A percentile compares a stretch with the other conserved stretches of the same genome.
phyloP scores from a whole-genome alignment of 2,797 vertebrate genomes.

The Fratercula arctica region DNA sequence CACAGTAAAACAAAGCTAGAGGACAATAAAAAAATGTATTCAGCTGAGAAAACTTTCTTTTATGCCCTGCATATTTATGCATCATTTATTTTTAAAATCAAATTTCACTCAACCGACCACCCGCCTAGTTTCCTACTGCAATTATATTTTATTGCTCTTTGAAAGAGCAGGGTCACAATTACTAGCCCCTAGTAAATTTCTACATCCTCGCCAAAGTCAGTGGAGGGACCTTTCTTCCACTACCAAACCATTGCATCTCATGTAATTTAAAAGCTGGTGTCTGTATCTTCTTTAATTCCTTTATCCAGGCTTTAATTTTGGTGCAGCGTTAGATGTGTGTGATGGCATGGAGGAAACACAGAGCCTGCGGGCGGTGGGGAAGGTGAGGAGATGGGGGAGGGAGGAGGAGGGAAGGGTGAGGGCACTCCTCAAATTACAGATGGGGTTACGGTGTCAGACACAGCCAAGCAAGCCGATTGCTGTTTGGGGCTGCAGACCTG shows the following conservation, averaged over 20 bases:
- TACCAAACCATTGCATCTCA: neutral
- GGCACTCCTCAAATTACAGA: neutral
- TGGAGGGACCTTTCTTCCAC: neutral
- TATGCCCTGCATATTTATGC: neutral
- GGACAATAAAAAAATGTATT: neutral
- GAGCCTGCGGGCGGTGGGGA: neutral
- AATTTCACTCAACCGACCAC: neutral
- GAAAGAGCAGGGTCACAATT: neutral
- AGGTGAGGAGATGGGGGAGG: neutral
- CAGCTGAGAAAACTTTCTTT: neutral
- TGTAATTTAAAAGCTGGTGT: neutral
- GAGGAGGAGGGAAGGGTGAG: neutral
- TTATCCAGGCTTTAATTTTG: neutral
- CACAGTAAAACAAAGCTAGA: neutral
- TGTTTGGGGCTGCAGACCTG: neutral
- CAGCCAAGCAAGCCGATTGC: neutral
- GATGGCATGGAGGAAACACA: neutral
- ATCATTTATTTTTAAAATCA: neutral
- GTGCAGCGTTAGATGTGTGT: neutral
- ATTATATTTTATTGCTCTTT: neutral
- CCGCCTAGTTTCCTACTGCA: neutral
- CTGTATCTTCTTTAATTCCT: neutral
- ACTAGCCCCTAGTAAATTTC: neutral
- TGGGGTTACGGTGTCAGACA: neutral
- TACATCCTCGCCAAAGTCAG: neutral